Evolutionary conservation across 2,113 vertebrate genomes (phyloP).

Genomic region (Gopherus evgoodei): DNA sequence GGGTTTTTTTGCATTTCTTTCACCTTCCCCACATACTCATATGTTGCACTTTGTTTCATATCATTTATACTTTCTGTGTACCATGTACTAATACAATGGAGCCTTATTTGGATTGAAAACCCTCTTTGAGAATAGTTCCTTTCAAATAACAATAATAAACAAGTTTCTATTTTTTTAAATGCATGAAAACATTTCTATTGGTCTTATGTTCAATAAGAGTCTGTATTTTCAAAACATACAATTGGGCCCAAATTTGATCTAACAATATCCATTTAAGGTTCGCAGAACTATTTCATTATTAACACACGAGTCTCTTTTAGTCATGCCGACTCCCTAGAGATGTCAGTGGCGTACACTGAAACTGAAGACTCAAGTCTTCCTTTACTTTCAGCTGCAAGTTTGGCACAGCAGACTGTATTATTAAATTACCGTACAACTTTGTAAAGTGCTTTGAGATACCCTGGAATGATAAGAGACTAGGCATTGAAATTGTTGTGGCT

Average conservation of each 20-base stretch:
- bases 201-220: neutral
- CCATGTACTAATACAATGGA: neutral
- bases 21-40: neutral
- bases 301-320: fast-evolving
- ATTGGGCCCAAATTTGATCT: neutral
- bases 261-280: neutral
- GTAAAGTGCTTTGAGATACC: neutral
- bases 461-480: fast-evolving
- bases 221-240: neutral
- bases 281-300: neutral
- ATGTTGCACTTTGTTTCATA: neutral
- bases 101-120: neutral
- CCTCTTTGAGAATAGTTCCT: neutral
- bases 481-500: neutral
- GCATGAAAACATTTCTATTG: fast-evolving
- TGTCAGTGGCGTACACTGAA: neutral
- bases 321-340: neutral
- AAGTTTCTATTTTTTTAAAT: neutral
- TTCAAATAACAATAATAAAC: neutral
- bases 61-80: neutral
- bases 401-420: neutral
- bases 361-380: neutral
- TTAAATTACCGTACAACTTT: neutral
- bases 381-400: neutral
- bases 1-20: neutral